A percentile compares a stretch with the other conserved stretches of the same genome.
Evolutionary conservation across 2,888 invertebrate genomes (phyloP).

Genomic region (Trachelus iudaicus): DNA sequence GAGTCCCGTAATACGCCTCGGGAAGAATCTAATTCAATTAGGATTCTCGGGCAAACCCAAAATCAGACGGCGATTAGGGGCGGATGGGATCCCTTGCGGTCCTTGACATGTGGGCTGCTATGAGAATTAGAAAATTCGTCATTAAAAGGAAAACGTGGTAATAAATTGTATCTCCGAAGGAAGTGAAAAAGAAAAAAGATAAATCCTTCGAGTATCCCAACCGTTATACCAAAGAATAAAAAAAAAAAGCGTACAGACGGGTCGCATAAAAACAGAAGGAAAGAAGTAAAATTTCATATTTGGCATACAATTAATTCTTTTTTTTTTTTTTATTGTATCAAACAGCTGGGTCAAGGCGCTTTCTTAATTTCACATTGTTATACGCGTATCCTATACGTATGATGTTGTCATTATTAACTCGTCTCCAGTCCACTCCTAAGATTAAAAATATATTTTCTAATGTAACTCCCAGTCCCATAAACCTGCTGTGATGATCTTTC

Average conservation of each 20-base stretch:
- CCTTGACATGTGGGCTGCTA: slow-evolving; percentile 13
- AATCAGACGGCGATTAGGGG: slow-evolving; percentile 30
- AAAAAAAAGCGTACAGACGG: neutral
- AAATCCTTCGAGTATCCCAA: neutral
- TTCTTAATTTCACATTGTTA: neutral
- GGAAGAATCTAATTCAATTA: slow-evolving; percentile 46
- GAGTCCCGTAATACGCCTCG: slow-evolving; percentile 30
- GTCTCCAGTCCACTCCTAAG: neutral
- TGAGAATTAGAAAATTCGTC: slow-evolving; percentile 10
- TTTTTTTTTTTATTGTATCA: neutral
- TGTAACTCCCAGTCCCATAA: neutral
- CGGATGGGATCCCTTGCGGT: slow-evolving; percentile 3
- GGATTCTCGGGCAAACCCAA: slow-evolving; percentile 22
- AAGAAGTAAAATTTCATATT: neutral
- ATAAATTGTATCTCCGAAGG: neutral
- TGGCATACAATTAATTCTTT: neutral
- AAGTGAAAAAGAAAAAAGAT: neutral
- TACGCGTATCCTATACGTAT: neutral
- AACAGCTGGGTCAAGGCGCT: neutral
- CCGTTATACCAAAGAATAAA: neutral
- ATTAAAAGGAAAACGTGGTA: neutral
- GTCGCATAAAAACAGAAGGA: neutral
- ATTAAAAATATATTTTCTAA: neutral
- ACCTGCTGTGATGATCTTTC: neutral
- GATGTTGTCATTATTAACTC: neutral